Evolutionary conservation across 2,888 invertebrate genomes (phyloP).

Genomic region (Craniophora ligustri): DNA sequence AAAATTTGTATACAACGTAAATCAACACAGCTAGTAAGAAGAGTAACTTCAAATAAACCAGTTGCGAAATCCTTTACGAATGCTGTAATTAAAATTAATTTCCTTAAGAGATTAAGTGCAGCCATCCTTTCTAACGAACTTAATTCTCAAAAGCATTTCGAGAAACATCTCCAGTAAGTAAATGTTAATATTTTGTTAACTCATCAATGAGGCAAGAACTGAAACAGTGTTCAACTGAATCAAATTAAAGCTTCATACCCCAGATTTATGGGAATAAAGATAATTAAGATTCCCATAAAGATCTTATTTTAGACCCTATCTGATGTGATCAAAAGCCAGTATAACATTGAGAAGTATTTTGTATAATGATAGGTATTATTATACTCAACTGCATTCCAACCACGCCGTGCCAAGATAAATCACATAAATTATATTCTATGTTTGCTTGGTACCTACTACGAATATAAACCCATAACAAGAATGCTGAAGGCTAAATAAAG

Average conservation of each 20-base stretch:
- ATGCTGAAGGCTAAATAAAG: constrained; percentile 19
- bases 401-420: constrained; percentile 1
- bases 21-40: constrained; percentile 6
- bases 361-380: not conserved
- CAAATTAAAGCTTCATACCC: too few species aligned
- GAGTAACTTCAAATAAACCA: constrained; percentile 19
- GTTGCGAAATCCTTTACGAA: constrained; percentile 12
- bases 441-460: constrained; percentile 14
- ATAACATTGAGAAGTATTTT: not conserved
- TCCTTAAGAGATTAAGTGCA: constrained; percentile 29
- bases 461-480: constrained; percentile 34
- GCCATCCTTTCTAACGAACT: constrained; percentile 38
- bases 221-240: not conserved
- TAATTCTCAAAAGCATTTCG: constrained; percentile 35
- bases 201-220: constrained; percentile 21
- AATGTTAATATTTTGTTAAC: constrained; percentile 32
- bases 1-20: not conserved
- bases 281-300: too few species aligned
- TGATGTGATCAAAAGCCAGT: not conserved
- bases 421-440: constrained; percentile 9
- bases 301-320: too few species aligned
- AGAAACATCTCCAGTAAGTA: constrained; percentile 10
- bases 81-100: constrained; percentile 37
- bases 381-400: not conserved
- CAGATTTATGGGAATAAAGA: too few species aligned